phyloP scores from a whole-genome alignment of 2,113 vertebrate genomes.

The Cephalopholis sonnerati region DNA sequence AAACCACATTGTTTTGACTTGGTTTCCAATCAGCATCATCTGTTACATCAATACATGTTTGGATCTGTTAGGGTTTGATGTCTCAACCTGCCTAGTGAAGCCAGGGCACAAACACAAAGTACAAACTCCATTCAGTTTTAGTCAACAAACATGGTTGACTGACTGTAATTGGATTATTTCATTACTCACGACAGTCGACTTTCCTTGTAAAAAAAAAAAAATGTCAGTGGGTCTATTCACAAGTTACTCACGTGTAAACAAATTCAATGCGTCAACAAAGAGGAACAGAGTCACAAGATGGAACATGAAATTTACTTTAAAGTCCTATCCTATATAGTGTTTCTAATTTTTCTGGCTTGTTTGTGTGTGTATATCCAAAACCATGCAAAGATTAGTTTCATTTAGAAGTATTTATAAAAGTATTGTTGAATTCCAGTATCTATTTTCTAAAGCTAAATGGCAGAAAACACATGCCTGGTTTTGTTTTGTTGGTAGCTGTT shows the following conservation, averaged over 20 bases:
- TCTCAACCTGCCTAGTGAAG: too few relatives aligned
- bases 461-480: background rate
- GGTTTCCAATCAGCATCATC: background rate
- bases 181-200: background rate
- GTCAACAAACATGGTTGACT: background rate
- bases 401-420: background rate
- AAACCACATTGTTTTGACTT: background rate
- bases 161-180: background rate
- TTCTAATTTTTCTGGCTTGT: background rate
- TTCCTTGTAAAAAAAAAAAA: background rate
- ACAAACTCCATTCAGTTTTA: background rate
- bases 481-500: background rate
- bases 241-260: background rate
- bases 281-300: background rate
- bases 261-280: background rate
- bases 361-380: background rate
- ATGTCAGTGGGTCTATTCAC: background rate
- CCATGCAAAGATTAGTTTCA: too few relatives aligned
- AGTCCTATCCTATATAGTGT: too few relatives aligned
- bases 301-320: background rate
- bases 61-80: background rate
- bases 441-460: background rate
- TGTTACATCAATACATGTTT: too few relatives aligned
- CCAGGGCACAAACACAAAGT: too few relatives aligned
- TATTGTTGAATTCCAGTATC: background rate